Conservation (phyloP, 2,113 vertebrate genomes). For the Delphinapterus leucas region DNA sequence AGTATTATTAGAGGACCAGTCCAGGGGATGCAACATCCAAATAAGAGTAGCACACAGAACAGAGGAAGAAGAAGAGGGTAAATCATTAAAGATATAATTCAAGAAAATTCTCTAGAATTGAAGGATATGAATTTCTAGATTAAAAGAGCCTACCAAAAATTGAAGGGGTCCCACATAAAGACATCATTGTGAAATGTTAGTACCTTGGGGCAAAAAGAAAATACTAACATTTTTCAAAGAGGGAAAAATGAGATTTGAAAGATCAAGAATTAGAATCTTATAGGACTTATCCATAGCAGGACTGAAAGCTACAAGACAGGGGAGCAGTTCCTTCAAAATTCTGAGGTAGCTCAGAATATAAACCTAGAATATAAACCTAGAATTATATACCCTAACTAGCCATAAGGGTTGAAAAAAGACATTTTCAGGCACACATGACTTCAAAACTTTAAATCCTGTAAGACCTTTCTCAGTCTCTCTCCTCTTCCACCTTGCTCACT, state of each 20-base stretch:
- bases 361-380: neutral
- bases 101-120: neutral
- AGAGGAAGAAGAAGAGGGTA: neutral
- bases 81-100: neutral
- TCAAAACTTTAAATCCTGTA: neutral
- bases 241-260: neutral
- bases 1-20: neutral
- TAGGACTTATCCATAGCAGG: neutral
- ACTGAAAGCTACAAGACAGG: neutral
- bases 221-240: neutral
- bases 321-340: neutral
- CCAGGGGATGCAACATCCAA: too few species aligned
- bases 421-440: neutral
- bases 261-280: neutral
- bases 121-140: neutral
- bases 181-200: neutral
- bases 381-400: neutral
- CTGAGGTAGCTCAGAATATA: neutral
- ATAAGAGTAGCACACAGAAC: neutral
- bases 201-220: neutral
- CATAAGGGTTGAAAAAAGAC: neutral
- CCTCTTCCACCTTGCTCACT: neutral
- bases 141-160: neutral
- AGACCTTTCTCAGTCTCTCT: neutral
- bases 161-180: neutral